These are phyloP conservation scores for Syrista parreyssii DNA, from an alignment of 2,888 invertebrate genomes.

Conservation along the genomic window DNA sequence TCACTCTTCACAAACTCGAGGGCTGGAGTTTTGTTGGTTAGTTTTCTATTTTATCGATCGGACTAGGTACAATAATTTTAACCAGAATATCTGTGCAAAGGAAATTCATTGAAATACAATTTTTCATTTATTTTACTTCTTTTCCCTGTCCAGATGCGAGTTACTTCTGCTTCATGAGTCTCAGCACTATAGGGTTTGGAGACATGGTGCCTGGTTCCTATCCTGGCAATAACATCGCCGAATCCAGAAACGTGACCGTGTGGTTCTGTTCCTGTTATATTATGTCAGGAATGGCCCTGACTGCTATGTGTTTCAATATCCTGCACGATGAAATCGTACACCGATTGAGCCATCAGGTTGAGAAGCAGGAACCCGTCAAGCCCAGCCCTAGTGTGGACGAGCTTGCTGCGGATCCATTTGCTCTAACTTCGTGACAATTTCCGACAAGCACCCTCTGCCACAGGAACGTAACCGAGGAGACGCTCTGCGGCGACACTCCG, in stretches of 20 bases:
- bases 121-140: background rate
- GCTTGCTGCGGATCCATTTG: conserved; percentile 74
- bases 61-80: background rate
- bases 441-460: conserved; percentile 63
- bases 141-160: conserved; percentile 60
- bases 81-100: background rate
- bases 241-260: conserved; percentile 76
- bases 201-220: conserved; percentile 83
- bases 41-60: conserved; percentile 60
- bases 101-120: background rate
- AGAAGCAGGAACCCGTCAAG: conserved; percentile 73
- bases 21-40: conserved; percentile 91
- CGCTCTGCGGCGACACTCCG: conserved; percentile 59
- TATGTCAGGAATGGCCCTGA: conserved; percentile 86
- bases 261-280: conserved; percentile 93
- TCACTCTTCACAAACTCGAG: conserved; percentile 89
- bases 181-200: conserved; percentile 92
- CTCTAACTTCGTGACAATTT: conserved; percentile 81
- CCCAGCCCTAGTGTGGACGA: conserved; percentile 76
- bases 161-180: conserved; percentile 96
- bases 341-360: conserved; percentile 77
- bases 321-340: conserved; percentile 90
- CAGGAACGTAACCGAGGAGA: conserved; percentile 59
- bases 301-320: conserved; percentile 92
- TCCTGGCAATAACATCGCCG: conserved; percentile 70